Conservation (phyloP, 2,888 invertebrate species). For the Dusona sp. region DNA sequence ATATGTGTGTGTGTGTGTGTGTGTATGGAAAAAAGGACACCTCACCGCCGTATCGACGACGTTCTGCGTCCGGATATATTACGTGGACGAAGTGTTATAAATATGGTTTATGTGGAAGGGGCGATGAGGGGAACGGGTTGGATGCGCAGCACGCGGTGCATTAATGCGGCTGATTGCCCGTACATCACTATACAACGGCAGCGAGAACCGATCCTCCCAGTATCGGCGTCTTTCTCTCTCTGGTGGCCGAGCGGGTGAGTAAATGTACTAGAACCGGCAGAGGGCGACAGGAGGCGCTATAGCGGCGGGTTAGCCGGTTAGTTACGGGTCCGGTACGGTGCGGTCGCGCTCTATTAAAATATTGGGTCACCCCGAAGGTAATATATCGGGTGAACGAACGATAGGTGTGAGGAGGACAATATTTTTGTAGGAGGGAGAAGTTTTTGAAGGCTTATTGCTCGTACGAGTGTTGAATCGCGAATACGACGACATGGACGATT, state of each 20-base stretch:
- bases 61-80: conserved; percentile 61
- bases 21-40: conserved; percentile 35
- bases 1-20: too few species aligned
- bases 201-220: conserved; percentile 55
- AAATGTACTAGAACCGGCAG: conserved; percentile 15
- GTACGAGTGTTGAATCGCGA: conserved; percentile 22
- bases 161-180: conserved; percentile 84
- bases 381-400: conserved; percentile 70
- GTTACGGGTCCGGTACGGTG: conserved; percentile 76
- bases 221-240: conserved; percentile 63
- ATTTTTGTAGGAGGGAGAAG: background rate
- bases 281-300: conserved; percentile 30
- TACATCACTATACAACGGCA: conserved; percentile 78
- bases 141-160: conserved; percentile 79
- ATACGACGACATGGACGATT: conserved; percentile 3
- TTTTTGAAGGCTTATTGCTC: conserved; percentile 41
- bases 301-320: conserved; percentile 77
- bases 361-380: conserved; percentile 79
- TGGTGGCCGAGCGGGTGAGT: conserved; percentile 19
- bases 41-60: conserved; percentile 32
- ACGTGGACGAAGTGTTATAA: conserved; percentile 79
- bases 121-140: conserved; percentile 26
- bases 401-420: conserved; percentile 26
- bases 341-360: conserved; percentile 82
- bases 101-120: conserved; percentile 81